phyloP scores from a whole-genome alignment of 2,888 invertebrate species.

The Drosophila algonquin region DNA sequence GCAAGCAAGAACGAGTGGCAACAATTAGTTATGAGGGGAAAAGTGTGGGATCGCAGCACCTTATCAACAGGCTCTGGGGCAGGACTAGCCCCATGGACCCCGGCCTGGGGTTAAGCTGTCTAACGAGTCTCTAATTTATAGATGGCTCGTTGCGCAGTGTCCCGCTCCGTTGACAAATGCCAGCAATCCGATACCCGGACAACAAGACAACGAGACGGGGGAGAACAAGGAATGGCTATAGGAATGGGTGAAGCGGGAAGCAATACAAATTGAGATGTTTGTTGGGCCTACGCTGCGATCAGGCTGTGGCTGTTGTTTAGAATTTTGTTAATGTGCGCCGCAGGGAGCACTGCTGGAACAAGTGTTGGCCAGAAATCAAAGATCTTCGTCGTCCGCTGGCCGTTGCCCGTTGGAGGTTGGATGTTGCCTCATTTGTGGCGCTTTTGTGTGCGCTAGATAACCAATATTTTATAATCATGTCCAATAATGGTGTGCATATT shows the following conservation, averaged over 20 bases:
- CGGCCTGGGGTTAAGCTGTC: conserved; percentile 37
- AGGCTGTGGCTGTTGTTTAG: conserved; percentile 56
- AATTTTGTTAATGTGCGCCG: conserved; percentile 72
- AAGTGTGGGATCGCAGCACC: conserved; percentile 44
- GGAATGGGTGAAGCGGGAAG: conserved; percentile 18
- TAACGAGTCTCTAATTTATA: conserved; percentile 80
- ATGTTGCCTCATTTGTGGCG: conserved; percentile 57
- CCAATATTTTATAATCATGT: conserved; percentile 79
- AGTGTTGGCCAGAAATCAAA: conserved; percentile 67
- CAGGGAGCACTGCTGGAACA: conserved; percentile 56
- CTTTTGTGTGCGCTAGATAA: conserved; percentile 71
- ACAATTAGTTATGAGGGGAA: conserved; percentile 69
- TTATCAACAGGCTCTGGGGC: conserved; percentile 51
- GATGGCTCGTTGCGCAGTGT: conserved; percentile 39
- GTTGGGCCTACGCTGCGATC: conserved; percentile 36
- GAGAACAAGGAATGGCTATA: neutral
- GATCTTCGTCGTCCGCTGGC: conserved; percentile 27
- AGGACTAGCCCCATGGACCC: conserved; percentile 18
- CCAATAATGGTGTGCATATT: conserved; percentile 79
- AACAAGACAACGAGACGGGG: conserved; percentile 17
- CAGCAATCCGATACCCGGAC: conserved; percentile 72
- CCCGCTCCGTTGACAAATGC: conserved; percentile 71
- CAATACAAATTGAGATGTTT: conserved; percentile 76
- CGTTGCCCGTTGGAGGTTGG: neutral
- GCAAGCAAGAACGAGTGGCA: conserved; percentile 44